A percentile compares a stretch with the other conserved stretches of the same genome.
These are phyloP conservation scores for Poeciliopsis presidionis DNA, from an alignment of 2,797 vertebrate species.

Conservation along the genomic window DNA sequence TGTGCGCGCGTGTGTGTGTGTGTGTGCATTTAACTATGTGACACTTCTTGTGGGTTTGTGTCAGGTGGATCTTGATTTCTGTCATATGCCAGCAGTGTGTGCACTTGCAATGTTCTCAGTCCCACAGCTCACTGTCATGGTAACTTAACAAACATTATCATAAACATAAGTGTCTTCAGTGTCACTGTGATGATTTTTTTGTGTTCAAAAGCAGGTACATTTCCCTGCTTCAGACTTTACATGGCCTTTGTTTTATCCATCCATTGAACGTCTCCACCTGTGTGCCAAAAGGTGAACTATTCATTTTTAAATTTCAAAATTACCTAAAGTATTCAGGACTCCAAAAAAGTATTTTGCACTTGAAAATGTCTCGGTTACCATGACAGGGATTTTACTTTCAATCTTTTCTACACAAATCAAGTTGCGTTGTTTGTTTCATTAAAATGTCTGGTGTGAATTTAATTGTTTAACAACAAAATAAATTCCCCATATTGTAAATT, in stretches of 20 bases:
- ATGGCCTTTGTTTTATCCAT: not conserved
- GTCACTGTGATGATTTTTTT: not conserved
- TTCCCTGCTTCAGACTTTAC: not conserved
- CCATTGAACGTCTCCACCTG: not conserved
- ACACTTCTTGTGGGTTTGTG: not conserved
- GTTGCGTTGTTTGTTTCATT: not conserved
- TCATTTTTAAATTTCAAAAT: not conserved
- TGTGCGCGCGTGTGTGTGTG: not conserved
- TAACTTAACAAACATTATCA: conserved; percentile 41
- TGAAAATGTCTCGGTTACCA: not conserved
- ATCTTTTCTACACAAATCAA: not conserved
- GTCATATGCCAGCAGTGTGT: conserved; percentile 13
- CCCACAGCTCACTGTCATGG: conserved; percentile 27
- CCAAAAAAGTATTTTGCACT: not conserved
- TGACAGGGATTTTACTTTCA: not conserved
- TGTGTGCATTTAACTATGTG: conserved; percentile 9
- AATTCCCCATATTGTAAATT: not conserved
- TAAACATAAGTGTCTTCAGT: conserved; percentile 38
- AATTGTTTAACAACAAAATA: not conserved
- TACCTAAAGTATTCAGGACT: not conserved
- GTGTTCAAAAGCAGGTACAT: conserved; percentile 37
- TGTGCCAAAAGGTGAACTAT: not conserved
- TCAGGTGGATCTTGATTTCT: conserved; percentile 29
- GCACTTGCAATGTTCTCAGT: conserved; percentile 1
- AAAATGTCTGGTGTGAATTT: not conserved